phyloP scores from a whole-genome alignment of 2,888 invertebrate species.

The Nomada ferruginata region DNA sequence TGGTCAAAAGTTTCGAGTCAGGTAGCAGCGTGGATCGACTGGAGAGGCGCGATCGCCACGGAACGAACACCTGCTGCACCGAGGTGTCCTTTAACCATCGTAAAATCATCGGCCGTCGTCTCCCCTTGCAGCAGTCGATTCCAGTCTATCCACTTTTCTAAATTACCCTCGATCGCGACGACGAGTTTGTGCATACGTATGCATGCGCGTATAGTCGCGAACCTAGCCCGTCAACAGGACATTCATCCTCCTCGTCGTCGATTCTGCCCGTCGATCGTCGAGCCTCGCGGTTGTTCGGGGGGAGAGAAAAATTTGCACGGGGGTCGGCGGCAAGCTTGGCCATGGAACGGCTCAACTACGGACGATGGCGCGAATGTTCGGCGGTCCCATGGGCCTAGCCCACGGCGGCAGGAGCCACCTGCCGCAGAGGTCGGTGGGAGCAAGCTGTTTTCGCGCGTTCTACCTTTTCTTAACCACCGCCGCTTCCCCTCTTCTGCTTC shows the following conservation, averaged over 20 bases:
- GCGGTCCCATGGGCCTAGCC: conserved; percentile 79
- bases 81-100: conserved; percentile 41
- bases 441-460: conserved; percentile 69
- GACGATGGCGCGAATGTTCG: conserved; percentile 71
- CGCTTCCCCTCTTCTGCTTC: conserved; percentile 10
- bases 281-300: neutral
- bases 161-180: neutral
- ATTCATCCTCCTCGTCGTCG: neutral
- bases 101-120: conserved; percentile 8
- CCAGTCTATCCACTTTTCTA: neutral
- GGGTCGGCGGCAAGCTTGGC: conserved; percentile 36
- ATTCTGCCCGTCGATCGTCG: neutral
- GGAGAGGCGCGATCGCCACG: conserved; percentile 40
- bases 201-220: neutral
- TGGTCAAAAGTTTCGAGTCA: conserved; percentile 67
- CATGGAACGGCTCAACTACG: conserved; percentile 51
- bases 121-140: neutral
- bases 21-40: conserved; percentile 60
- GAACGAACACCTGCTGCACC: conserved; percentile 77
- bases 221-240: neutral
- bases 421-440: conserved; percentile 78
- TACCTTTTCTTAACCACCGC: conserved; percentile 45
- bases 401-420: conserved; percentile 81
- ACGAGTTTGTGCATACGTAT: neutral
- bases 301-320: conserved; percentile 40